Evolutionary conservation across 1,140 invertebrate genomes (phyloP).

Genomic region (Chironomus tepperi): DNA sequence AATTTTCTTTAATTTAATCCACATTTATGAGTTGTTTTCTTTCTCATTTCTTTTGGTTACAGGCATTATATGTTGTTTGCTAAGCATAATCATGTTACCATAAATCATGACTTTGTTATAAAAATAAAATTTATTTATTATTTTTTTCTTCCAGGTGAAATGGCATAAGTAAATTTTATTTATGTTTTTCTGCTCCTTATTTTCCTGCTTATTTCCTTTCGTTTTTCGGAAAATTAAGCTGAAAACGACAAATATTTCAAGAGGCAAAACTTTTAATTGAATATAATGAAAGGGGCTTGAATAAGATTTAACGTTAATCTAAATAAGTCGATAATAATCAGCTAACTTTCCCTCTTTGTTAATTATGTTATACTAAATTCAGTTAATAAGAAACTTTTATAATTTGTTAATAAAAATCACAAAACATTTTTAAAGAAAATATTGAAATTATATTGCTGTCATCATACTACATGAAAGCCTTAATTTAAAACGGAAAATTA

Average conservation of each 20-base stretch:
- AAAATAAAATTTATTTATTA: conserved; percentile 22
- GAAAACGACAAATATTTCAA: not conserved
- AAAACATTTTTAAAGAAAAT: no score
- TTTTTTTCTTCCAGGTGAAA: not conserved
- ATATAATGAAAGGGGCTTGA: not conserved
- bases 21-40: conserved; percentile 15
- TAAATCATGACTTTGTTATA: not conserved
- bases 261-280: conserved; percentile 1
- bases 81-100: conserved; percentile 8
- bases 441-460: no score
- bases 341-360: not conserved
- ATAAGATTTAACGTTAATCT: not conserved
- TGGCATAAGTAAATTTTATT: conserved; percentile 21
- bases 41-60: not conserved
- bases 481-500: no score
- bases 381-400: no score
- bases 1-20: conserved; percentile 22
- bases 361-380: not conserved
- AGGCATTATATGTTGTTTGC: conserved; percentile 5
- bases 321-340: not conserved
- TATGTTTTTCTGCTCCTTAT: not conserved
- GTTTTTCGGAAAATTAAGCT: not conserved
- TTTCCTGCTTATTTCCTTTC: not conserved
- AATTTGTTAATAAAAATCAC: no score
- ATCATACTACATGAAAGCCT: no score